Evolutionary conservation across 2,113 vertebrate genomes (phyloP).

Genomic region (Hylia prasina): DNA sequence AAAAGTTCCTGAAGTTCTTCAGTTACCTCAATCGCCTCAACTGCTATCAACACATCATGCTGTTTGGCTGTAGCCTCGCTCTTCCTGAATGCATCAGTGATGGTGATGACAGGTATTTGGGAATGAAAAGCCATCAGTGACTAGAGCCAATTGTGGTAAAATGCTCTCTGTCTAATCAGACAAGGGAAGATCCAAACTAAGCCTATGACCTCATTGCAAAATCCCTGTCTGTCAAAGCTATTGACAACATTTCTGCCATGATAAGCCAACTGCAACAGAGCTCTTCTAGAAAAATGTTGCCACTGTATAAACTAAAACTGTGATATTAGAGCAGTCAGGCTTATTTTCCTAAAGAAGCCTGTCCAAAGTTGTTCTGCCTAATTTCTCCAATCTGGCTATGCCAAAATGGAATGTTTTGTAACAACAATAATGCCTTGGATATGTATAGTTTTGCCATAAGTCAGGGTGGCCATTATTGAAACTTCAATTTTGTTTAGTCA

Average conservation of each 20-base stretch:
- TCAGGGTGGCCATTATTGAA: neutral
- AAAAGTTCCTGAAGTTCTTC: constrained; percentile 97
- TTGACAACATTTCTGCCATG: neutral
- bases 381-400: neutral
- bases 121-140: constrained; percentile 3
- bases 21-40: constrained; percentile 87
- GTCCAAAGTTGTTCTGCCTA: neutral
- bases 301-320: neutral
- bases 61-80: constrained; percentile 92
- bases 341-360: neutral
- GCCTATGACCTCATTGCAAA: neutral
- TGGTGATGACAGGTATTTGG: constrained; percentile 78
- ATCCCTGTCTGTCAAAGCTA: neutral
- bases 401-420: neutral
- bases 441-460: neutral
- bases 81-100: constrained; percentile 85
- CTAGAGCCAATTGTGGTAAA: constrained; percentile 16
- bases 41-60: constrained; percentile 96
- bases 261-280: neutral
- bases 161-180: constrained; percentile 8
- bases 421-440: neutral
- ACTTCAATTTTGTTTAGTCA: neutral
- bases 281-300: neutral
- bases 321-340: neutral
- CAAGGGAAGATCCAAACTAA: neutral